Evolutionary conservation across 2,797 vertebrate genomes (phyloP).

Genomic region (Anguilla pacifica): DNA sequence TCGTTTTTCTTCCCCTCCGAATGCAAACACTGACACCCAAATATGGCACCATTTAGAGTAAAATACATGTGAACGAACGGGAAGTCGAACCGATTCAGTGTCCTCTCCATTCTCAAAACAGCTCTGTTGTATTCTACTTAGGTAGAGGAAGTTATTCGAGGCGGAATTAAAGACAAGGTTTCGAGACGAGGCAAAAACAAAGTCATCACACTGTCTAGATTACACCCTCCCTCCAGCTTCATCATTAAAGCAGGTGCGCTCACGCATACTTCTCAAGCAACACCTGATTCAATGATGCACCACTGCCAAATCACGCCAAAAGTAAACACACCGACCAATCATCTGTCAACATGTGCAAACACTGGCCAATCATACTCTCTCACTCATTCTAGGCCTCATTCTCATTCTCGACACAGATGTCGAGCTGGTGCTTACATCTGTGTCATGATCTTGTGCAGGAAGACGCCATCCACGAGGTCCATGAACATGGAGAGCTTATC

Average conservation of each 20-base stretch:
- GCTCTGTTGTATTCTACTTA: not conserved
- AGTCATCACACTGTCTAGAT: too few species aligned
- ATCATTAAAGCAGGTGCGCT: not conserved
- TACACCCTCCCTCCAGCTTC: not conserved
- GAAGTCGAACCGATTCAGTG: not conserved
- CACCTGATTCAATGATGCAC: too few species aligned
- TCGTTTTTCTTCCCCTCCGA: too few species aligned
- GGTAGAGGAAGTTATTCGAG: not conserved
- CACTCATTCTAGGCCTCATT: too few species aligned
- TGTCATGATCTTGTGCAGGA: constrained; percentile 93
- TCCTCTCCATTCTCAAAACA: not conserved
- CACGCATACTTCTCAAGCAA: not conserved
- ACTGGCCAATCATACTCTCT: not conserved
- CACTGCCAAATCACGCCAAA: not conserved
- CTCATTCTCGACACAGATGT: too few species aligned
- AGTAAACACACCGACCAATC: constrained; percentile 22
- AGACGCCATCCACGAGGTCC: constrained; percentile 91
- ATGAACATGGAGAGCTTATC: constrained; percentile 85
- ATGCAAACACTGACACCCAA: too few species aligned
- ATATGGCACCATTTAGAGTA: too few species aligned
- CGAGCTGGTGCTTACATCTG: constrained; percentile 89
- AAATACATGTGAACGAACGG: not conserved
- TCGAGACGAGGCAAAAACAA: not conserved
- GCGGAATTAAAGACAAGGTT: not conserved
- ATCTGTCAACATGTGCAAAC: not conserved